Percentiles rank a stretch among this genome's conserved stretches.
phyloP scores from a whole-genome alignment of 2,888 invertebrate species.

The Cepaea hortensis region DNA sequence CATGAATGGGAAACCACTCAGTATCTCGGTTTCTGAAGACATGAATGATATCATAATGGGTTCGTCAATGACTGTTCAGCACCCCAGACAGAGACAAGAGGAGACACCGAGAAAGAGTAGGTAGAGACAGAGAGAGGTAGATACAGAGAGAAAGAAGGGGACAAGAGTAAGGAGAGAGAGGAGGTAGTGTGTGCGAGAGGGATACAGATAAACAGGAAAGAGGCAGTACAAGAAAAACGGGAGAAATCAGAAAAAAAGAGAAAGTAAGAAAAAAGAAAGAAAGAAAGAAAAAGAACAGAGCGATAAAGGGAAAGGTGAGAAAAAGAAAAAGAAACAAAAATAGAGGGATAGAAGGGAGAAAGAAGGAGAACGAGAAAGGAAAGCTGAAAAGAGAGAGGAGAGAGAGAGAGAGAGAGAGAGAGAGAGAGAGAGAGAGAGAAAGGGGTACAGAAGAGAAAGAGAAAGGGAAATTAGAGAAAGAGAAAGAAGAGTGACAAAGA shows the following conservation, averaged over 20 bases:
- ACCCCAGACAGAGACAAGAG: too few species aligned
- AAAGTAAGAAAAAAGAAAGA: neutral
- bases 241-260: neutral
- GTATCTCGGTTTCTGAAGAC: too few species aligned
- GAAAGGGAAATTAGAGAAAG: neutral
- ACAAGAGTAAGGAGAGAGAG: conserved; percentile 12
- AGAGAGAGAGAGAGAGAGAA: conserved; percentile 8
- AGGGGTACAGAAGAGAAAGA: neutral
- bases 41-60: too few species aligned
- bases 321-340: neutral
- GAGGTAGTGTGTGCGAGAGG: neutral
- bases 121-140: neutral
- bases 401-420: neutral
- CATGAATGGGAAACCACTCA: too few species aligned
- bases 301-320: neutral
- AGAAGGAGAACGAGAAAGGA: neutral
- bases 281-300: conserved; percentile 1
- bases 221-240: neutral
- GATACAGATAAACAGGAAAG: neutral
- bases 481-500: neutral
- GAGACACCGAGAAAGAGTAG: neutral
- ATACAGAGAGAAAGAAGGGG: conserved; percentile 15
- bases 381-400: too few species aligned
- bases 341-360: conserved; percentile 18
- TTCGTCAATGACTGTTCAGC: too few species aligned